Evolutionary conservation across 2,888 invertebrate species (phyloP), one percentile per base, ranked within the genome.

Genomic region (Oxytorus armatus): DNA sequence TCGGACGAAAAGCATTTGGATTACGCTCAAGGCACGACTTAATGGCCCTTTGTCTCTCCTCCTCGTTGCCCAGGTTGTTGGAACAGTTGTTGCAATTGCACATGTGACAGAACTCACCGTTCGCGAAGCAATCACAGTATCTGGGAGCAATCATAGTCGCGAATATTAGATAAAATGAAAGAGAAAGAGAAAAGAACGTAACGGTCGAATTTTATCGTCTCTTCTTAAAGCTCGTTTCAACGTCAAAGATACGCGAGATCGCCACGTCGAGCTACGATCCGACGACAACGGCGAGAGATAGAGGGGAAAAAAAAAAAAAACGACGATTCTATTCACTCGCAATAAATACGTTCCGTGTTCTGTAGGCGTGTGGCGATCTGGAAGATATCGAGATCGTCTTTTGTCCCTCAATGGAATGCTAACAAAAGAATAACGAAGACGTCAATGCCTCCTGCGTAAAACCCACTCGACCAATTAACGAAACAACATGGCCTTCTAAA

Each of bases 61-160:
- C 98, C 91, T 99, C 99, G 90, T 98, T 97, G 79, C 97, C 96
- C 84, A 99, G 93, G 93, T 99, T 99, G 90, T 99, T 99, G 87
- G 95, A 97, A 92, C 99, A 99, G 92, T 98, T 98, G 92, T 96
- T 96, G 92, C 99, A 99, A 91, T 99, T 99, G 93, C 99, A 99
- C 92, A 95, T 96, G 92, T 97, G 96, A 93, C 99, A 99, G 92
- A 99, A 99, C 93, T 99, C 99, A 2, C 99, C 99, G 93, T 99
- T 99, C 3, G 99, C 99, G 93, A 99, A 99, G 92, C 99, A 99
- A 92, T 99, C 99, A 93, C 99, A 99, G 92, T 99, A 96, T 85
- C 95, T 95, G 89, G 74, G 83, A 81, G 79, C 83, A 82, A 85
- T 79, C 79, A 80, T 84, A 49, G 81, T 79, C 29, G 29, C 33